A percentile compares a stretch with the other conserved stretches of the same genome.
Evolutionary conservation across 2,797 vertebrate species (phyloP).

Genomic region (Acanthopagrus latus): DNA sequence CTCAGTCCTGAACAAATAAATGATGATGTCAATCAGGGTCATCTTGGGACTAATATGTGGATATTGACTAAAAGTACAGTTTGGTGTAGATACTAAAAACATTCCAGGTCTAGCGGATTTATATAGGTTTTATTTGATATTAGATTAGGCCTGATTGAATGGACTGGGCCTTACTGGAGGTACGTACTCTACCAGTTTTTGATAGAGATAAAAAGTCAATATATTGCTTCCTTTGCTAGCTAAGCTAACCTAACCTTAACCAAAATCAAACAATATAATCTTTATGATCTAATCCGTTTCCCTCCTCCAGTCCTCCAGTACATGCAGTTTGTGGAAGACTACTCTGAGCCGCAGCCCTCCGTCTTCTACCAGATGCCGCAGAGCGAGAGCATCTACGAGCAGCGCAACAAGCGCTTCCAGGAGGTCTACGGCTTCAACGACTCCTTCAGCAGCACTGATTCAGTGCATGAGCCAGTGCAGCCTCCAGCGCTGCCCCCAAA

Average conservation of each 20-base stretch:
- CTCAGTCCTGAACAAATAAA: slow-evolving; percentile 3
- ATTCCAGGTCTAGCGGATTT: no score
- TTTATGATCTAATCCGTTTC: not conserved
- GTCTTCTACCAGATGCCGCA: slow-evolving; percentile 98
- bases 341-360: slow-evolving; percentile 98
- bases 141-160: no score
- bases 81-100: no score
- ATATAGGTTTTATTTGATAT: no score
- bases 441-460: slow-evolving; percentile 89
- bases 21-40: slow-evolving; percentile 8
- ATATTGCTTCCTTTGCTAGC: not conserved
- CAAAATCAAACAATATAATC: not conserved
- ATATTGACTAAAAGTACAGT: no score
- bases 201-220: not conserved
- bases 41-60: not conserved
- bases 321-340: slow-evolving; percentile 99
- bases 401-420: slow-evolving; percentile 96
- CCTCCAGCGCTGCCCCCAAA: slow-evolving; percentile 96
- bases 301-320: slow-evolving; percentile 91
- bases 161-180: no score
- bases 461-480: slow-evolving; percentile 88
- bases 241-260: not conserved
- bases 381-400: slow-evolving; percentile 97
- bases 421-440: slow-evolving; percentile 96
- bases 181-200: not conserved